A percentile compares a stretch with the other conserved stretches of the same genome.
phyloP scores from a whole-genome alignment of 2,113 vertebrate species.

The Cheirogaleus medius region DNA sequence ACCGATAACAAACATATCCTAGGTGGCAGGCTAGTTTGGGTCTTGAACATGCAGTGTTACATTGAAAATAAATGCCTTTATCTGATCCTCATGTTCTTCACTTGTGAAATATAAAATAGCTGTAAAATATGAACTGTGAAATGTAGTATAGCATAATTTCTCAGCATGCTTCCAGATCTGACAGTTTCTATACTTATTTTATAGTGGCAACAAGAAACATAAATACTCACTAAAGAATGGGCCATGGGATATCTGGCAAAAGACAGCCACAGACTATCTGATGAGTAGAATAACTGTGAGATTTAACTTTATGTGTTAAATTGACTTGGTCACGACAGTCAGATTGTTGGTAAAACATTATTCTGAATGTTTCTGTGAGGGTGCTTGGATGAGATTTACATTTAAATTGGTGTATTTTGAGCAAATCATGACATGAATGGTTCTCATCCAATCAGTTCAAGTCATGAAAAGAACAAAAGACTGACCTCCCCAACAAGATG shows the following conservation, averaged over 20 bases:
- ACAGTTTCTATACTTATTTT: not conserved
- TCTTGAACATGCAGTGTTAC: not conserved
- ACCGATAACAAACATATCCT: not conserved
- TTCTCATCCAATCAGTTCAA: not conserved
- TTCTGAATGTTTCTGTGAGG: not conserved
- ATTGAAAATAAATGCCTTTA: not conserved
- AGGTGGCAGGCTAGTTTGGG: not conserved
- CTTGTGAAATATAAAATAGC: not conserved
- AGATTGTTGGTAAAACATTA: not conserved
- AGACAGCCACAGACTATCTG: not conserved
- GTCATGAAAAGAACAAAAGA: not conserved
- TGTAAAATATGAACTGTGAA: not conserved
- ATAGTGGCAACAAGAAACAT: not conserved
- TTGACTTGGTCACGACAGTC: not conserved
- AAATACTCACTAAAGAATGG: not conserved
- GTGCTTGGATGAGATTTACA: not conserved
- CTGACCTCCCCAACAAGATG: not conserved
- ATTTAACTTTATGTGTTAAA: not conserved
- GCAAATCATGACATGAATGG: not conserved
- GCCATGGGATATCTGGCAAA: not conserved
- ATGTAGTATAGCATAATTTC: not conserved
- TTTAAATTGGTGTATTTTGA: not conserved
- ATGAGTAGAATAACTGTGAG: not conserved
- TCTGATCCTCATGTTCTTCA: not conserved
- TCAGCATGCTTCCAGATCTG: not conserved